Base-by-base conservation (phyloP, 92 coral and sea anemone species). In the Umimayanthus kanabou region DNA sequence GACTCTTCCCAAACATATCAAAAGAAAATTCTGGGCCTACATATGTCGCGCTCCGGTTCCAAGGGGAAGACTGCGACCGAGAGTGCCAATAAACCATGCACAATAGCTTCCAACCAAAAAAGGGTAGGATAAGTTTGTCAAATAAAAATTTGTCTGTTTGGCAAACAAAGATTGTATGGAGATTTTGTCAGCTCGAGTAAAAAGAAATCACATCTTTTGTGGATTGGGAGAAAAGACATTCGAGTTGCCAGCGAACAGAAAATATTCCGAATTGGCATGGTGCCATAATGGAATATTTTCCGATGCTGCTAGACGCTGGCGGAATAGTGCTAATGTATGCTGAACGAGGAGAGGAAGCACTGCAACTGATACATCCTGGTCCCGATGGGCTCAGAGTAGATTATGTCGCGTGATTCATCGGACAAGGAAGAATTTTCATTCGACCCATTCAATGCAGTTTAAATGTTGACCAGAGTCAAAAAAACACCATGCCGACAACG, bases 401-500 rank as follows among this genome's bases (percentile, higher is more conserved):
- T 50, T 77, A 85, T 42, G 77, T 89, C 4, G 40, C 85, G 26
- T 80, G 78, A 81, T 89, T 89, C 75, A 77, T 89, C 50, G 91
- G 85, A 4, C 91, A 83, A 79, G 93, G 93, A 85, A 83, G 88
- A 85, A 82, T 91, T 76, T 88, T 80, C 80, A 74, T 91, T 88
- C 93, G 91, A 77, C 93, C 91, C 67, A 91, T 91, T 85, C 93
- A 91, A 45, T 84, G 91, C 73, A 73, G 53, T 88, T 81, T 88
- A 4, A 61, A 61, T 61, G 57, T 40, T 61, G 84, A 84, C 87
- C 55, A 88, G 80, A 86, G 82, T 69, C 58, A 53, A 53, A 10
- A 53, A 53, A 39, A 33, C 67, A 87, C 50, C 76, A 61, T 49
- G 64, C 53, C 45, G 28, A 85, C 76, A 81, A 79, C 23, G 64